Base-by-base conservation (phyloP, 2,113 vertebrate species). In the Protomyctophum bolini region DNA sequence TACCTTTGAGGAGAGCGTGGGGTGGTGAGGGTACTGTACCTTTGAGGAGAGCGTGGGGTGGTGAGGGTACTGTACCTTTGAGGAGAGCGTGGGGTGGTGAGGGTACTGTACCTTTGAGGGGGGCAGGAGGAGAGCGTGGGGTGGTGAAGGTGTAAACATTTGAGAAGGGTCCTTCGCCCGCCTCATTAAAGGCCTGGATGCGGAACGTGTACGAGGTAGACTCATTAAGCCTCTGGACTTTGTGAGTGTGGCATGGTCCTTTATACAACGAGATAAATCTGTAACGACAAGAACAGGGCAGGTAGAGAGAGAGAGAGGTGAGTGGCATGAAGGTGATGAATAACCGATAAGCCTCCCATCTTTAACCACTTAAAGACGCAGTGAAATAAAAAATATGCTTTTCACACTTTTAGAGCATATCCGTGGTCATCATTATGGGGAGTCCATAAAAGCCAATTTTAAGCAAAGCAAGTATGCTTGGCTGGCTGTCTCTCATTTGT, bases 201-300 rank as follows among this genome's bases (percentile, higher is more conserved):
- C 95, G 96, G 92, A 98, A 98, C 80, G 85, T 95, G 90, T 98
- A 99, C 46, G 96, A 96, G 60, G 97, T 98, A 76, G 95, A 98
- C 91, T 99, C 97, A 91, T 92, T 97, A 87, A 99, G 95, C 87
- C 97, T 95, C 92, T 98, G 97, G 83, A 99, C 97, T 95, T 99
- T 99, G 89, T 98, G 97, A 73, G 96, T 98, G 91, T 99, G 97
- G 94, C 96, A 98, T n/a, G 97, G 95, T 85, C 97, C 97, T 96
- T 95, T 96, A 87, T 97, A 98, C 81, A 98, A 92, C 86, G 95
- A 95, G 72, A 96, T 73, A 92, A 98, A 97, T 92, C 97, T 99
- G 92, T 12, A 91, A 78, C 28, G 66, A 62, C 66, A 75, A 59
- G 81, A 84, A 50, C 15, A 71, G 47, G 61, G 80, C 10, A 51